Conservation (phyloP, 2,797 vertebrate species). For the Sylvia borin region DNA sequence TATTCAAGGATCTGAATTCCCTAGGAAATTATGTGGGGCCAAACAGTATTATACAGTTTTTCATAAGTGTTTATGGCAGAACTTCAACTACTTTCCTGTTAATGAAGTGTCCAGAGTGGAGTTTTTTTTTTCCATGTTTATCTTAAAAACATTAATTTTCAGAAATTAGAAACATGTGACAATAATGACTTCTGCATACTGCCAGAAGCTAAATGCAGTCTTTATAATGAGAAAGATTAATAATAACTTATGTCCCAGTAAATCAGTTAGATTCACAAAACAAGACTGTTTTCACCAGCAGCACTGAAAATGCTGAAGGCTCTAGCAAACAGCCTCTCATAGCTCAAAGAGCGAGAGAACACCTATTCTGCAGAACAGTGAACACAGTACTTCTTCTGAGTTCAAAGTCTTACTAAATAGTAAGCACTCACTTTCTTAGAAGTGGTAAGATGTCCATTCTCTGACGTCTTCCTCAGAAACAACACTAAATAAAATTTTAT, state of each 20-base stretch:
- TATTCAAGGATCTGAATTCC: constrained; percentile 69
- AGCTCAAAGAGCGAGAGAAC: neutral
- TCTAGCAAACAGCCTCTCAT: neutral
- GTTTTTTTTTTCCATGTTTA: constrained; percentile 50
- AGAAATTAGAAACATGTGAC: constrained; percentile 71
- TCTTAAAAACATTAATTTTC: constrained; percentile 69
- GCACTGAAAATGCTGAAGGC: neutral
- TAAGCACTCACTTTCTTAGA: neutral
- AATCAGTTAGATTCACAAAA: constrained; percentile 24
- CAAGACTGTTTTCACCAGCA: neutral
- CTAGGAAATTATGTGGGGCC: constrained; percentile 49
- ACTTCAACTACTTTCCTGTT: constrained; percentile 71
- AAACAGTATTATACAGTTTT: constrained; percentile 67
- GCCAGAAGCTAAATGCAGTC: constrained; percentile 52
- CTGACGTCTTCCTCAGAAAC: neutral
- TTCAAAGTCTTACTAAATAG: neutral
- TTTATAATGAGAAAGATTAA: constrained; percentile 49
- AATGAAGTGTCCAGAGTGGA: constrained; percentile 57
- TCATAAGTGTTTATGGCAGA: constrained; percentile 70
- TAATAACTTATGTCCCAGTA: constrained; percentile 7
- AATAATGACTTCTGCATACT: constrained; percentile 39
- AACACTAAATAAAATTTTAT: constrained; percentile 4
- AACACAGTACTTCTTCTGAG: neutral
- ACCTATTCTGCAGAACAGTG: neutral
- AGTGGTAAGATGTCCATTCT: neutral